These are phyloP conservation scores for Andrena chrysosceles DNA, from an alignment of 2,888 invertebrate species.

Conservation along the genomic window DNA sequence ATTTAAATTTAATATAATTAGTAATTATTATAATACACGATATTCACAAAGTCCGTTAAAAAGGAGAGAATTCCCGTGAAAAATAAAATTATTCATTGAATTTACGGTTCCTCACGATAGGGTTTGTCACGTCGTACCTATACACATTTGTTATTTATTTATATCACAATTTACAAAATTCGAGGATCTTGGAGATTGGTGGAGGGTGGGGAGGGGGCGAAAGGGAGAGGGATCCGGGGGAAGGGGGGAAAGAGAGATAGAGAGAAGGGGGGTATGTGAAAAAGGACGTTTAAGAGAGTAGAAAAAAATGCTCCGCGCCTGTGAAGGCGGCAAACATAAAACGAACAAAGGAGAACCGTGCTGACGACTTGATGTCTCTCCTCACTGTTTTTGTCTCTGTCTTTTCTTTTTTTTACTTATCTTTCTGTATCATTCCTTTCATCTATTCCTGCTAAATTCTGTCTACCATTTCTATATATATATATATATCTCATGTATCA, in stretches of 20 bases:
- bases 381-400: constrained; percentile 48
- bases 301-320: constrained; percentile 62
- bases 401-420: constrained; percentile 33
- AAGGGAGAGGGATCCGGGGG: background rate
- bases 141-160: constrained; percentile 84
- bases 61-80: constrained; percentile 75
- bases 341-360: constrained; percentile 66
- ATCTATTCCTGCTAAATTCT: constrained; percentile 34
- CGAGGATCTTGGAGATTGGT: constrained; percentile 62
- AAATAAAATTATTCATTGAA: constrained; percentile 79
- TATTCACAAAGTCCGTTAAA: constrained; percentile 84
- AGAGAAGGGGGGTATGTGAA: constrained; percentile 29
- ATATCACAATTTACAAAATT: constrained; percentile 85
- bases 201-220: background rate
- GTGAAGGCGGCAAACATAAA: constrained; percentile 53
- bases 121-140: constrained; percentile 77
- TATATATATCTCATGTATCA: constrained; percentile 26
- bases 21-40: constrained; percentile 85
- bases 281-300: constrained; percentile 51
- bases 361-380: constrained; percentile 63
- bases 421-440: constrained; percentile 27
- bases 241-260: constrained; percentile 5
- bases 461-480: constrained; percentile 2
- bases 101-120: constrained; percentile 77
- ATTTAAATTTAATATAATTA: constrained; percentile 84